Evolutionary conservation across 2,888 invertebrate species (phyloP), one percentile per base, ranked within the genome.

Genomic region (Osedax fenrisi): DNA sequence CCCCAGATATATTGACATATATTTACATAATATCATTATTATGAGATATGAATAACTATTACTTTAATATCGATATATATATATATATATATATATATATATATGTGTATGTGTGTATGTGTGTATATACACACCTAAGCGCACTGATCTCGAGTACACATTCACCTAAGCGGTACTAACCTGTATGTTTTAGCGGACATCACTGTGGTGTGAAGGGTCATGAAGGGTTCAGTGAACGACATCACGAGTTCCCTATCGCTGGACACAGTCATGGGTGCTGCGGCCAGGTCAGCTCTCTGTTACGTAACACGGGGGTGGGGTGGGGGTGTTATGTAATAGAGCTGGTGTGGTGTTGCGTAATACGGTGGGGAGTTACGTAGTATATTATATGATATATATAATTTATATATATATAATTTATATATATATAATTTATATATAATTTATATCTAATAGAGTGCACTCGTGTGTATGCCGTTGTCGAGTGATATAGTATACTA

Each of bases 251-350:
- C 41, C 3, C 77, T 27, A 10, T 41, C 68, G 2, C 25, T 23
- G 1, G 76, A 72, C 17, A 77, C 66, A 22, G 74, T 77, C 59
- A 77, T 72, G 5, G 75, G 68, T 3, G 76, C 77, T 1, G 76
- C 77, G 3, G 77, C 77, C 21, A 77, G n/a, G 69, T 75, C 74
- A 3, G 76, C 76, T 21, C 25, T n/a, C 76, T 75, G 69, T 27
- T 2, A 23, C 3, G 75, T n/a, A n/a, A n/a, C n/a, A n/a, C n/a
- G n/a, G n/a, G n/a, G n/a, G n/a, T n/a, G n/a, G 5, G 24, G 41
- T 5, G 41, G 17, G 10, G 41, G 17, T 10, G 41, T 41, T 41
- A 41, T 41, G 5, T 10, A 5, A 41, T 10, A 41, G 5, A 41
- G 17, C 41, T 41, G 10, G 41, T 17, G 17, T 41, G 5, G 41